Percentiles rank a stretch among this genome's conserved stretches.
Evolutionary conservation across 2,113 vertebrate species (phyloP).

Genomic region (Leptocoma aspasia): DNA sequence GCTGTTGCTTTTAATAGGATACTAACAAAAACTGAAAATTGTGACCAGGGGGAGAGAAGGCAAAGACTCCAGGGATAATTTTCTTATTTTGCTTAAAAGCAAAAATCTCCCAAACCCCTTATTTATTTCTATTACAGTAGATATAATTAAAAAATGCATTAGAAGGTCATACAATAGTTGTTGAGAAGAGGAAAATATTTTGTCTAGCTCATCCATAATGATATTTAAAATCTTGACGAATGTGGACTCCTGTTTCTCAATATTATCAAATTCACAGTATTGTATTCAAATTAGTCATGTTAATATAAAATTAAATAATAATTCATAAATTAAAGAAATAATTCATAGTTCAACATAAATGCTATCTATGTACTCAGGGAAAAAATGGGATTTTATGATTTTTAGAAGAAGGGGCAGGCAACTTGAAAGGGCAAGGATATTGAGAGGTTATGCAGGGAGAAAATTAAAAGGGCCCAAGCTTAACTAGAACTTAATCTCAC

Average conservation of each 20-base stretch:
- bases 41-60: background rate
- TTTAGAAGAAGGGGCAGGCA: background rate
- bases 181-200: background rate
- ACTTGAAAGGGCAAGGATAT: background rate
- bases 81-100: background rate
- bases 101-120: background rate
- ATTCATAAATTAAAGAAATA: background rate
- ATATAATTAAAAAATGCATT: background rate
- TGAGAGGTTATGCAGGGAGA: rapidly evolving
- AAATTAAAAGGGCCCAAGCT: background rate
- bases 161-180: background rate
- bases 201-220: background rate
- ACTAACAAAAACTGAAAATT: background rate
- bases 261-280: background rate
- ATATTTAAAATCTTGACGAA: background rate
- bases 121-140: background rate
- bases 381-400: background rate
- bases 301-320: background rate
- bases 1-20: background rate
- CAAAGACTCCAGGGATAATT: background rate
- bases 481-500: background rate
- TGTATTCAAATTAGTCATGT: background rate
- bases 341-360: background rate
- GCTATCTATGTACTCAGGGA: background rate
- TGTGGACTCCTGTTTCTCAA: background rate